Evolutionary conservation across 1,140 invertebrate species (phyloP), one percentile per base, ranked within the genome.

Genomic region (Drosophila varians): DNA sequence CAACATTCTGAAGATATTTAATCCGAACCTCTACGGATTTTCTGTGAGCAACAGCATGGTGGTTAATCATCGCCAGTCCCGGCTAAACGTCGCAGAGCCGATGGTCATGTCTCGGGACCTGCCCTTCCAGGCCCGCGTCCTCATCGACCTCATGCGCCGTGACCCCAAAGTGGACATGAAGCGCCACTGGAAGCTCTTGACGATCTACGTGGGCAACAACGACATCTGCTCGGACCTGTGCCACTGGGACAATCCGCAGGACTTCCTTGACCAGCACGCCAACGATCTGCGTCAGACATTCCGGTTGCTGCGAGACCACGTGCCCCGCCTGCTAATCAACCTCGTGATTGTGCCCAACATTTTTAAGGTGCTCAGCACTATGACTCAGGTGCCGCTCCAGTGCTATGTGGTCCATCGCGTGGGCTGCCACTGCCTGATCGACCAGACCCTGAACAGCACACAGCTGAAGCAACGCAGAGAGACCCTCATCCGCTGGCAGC

Each of bases 181-280:
- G 19, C 92, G 92, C 1, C 92, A 95, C 75, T 96, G 96, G 96
- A 96, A 96, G 47, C 61, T 91, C 4, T 92, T 96, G n/a, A 94
- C 93, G 0, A 70, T 96, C 1, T 93, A 95, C 77, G 93, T 95
- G 14, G 95, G 95, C 16, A 90, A 92, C 36, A 96, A 96, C 78
- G 95, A 96, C 73, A 93, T 96, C 47, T 96, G 95, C 78, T 64
- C 89, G 5, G 92, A 94, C 12, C 92, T 95, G 9, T 95, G 94
- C 75, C 92, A 91, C 56, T 46, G 88, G 56, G 68, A 64, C 11
- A 47, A 61, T 47, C 46, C 54, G 2, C 49, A 66, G 28, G 26
- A 18, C 11, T 55, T 87, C 5, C 42, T 91, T 7, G 54, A 65
- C 1, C 74, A 68, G n/a, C 90, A 91, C 38, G 90, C 74, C 11